Base-by-base conservation (phyloP, 2,113 vertebrate species). In the Myotis davidii region DNA sequence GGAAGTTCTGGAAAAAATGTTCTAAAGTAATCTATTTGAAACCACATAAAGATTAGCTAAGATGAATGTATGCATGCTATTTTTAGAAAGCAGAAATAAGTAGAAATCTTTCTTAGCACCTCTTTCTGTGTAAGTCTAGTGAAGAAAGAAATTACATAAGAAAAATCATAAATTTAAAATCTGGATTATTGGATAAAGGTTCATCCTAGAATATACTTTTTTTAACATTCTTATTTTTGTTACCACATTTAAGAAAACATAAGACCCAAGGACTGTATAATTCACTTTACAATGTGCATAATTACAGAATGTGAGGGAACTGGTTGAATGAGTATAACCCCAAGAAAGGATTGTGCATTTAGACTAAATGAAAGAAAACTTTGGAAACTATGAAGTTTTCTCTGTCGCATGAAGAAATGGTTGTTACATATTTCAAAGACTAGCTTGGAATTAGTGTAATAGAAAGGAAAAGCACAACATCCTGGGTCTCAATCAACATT, bases 51-150 rank as follows among this genome's bases (percentile, higher is more conserved):
- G 97, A 97, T 97, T 97, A 96, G 96, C 96, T 96, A 98, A 97
- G 79, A 98, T 89, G 87, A 98, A 97, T 96, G 52, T 90, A 97
- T 97, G 95, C 82, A 79, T 91, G 93, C 21, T 96, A 97, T 97
- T 98, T 97, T 97, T 96, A 97, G 97, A 97, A 96, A 92, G 88
- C 72, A 92, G 65, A 95, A 96, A 94, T 96, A 96, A 97, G 95
- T 95, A 96, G 94, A 95, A 97, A 96, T 96, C 85, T 88, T 94
- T 97, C 88, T 95, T 96, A 96, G 85, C 94, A 94, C 90, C 92
- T 96, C 85, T 97, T 96, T 96, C 65, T 86, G 88, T 95, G 52
- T 93, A 91, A 85, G 94, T 32, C 64, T 97, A 84, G 88, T 93
- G 74, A 97, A 96, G 95, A 61, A 94, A 95, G 76, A 94, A 94